Evolutionary conservation across 2,797 vertebrate genomes (phyloP), one percentile per base, ranked within the genome.

Genomic region (Loriculus beryllinus): DNA sequence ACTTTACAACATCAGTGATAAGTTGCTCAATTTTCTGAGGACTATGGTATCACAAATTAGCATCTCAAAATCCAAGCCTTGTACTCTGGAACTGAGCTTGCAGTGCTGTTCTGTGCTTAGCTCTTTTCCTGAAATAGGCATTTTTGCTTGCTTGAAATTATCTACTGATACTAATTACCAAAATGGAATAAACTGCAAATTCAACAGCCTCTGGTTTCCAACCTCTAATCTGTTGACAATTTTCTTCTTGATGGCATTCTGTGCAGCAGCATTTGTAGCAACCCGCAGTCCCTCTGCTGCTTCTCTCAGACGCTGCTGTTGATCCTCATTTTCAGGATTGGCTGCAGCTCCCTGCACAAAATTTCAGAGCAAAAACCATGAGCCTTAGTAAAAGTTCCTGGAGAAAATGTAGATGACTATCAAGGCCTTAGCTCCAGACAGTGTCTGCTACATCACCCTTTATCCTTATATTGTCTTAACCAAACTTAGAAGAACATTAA

Each of bases 171-270:
- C 4, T 22, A 15, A 37, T 28, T 52, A 67, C 21, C 26, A 75
- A 82, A 74, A 54, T 1, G 1, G 43, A 88, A 13, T 37, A 56
- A 88, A 60, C 16, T 21, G 39, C 43, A 70, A 80, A 45, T 23
- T 56, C 49, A 93, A 59, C 42, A 45, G 20, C 43, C 69, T 21
- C 19, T 68, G 21, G 12, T 83, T 88, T 91, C 97, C 96, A 95
- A 99, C 99, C 99, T 99, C 99, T 91, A 99, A 97, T 92, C 99
- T 98, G 98, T 98, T 99, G 95, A 99, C 98, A 8, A 99, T 98
- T 95, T 99, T 99, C 96, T 99, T 99, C 98, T 99, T 99, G 76
- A 99, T 99, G 33, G 99, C 99, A 7, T 99, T 99, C 96, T 99
- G 99, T 72, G 99, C 99, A 5, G 99, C 99, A 8, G 99, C 99